Evolutionary conservation across 2,888 invertebrate genomes (phyloP).

Genomic region (Tetragnatha montana): DNA sequence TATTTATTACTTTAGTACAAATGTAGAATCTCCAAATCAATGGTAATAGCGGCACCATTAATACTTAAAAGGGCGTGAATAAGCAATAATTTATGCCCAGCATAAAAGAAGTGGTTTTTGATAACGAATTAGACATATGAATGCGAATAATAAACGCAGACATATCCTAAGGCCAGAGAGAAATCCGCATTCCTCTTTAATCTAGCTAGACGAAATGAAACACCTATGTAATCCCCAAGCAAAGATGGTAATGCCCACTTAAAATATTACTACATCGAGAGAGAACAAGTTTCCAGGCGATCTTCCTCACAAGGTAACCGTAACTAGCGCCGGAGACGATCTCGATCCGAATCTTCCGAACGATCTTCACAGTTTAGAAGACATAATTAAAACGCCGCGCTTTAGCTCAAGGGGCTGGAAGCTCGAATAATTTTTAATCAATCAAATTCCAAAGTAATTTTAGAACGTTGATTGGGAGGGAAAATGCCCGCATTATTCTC

Average conservation of each 20-base stretch:
- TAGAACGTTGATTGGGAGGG: slow-evolving; percentile 39
- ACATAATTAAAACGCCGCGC: slow-evolving; percentile 45
- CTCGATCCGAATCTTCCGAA: neutral
- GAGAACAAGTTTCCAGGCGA: slow-evolving; percentile 23
- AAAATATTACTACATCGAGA: slow-evolving; percentile 23
- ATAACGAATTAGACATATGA: too few species aligned
- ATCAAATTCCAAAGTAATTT: slow-evolving; percentile 57
- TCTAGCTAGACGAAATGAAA: neutral
- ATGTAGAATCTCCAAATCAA: too few species aligned
- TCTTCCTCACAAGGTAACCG: slow-evolving; percentile 1
- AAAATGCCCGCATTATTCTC: slow-evolving; percentile 41
- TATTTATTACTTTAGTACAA: too few species aligned
- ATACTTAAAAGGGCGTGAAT: too few species aligned
- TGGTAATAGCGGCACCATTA: too few species aligned
- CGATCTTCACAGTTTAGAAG: slow-evolving; percentile 32
- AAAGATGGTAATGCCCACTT: slow-evolving; percentile 29
- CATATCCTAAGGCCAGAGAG: too few species aligned
- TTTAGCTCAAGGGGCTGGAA: slow-evolving; percentile 36
- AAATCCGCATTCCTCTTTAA: too few species aligned
- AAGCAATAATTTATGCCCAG: too few species aligned
- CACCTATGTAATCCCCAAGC: slow-evolving; percentile 4
- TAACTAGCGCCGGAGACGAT: neutral
- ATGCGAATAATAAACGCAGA: too few species aligned
- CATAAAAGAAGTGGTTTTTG: too few species aligned
- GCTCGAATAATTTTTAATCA: slow-evolving; percentile 53